Percentiles rank a stretch among this genome's conserved stretches.
These are phyloP conservation scores for Ochropleura leucogaster DNA, from an alignment of 2,888 invertebrate genomes.

Conservation along the genomic window DNA sequence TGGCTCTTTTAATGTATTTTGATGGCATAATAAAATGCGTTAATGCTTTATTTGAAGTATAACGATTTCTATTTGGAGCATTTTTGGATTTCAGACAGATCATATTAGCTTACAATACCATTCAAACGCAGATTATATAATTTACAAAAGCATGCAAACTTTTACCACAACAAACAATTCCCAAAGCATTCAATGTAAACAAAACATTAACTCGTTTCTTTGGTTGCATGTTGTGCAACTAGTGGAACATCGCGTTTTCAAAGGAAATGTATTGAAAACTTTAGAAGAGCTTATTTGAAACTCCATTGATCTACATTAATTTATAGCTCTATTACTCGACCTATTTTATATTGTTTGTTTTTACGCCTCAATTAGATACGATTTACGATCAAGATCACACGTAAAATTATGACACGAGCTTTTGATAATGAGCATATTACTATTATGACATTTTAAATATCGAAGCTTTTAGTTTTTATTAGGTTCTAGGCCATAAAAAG, in stretches of 20 bases:
- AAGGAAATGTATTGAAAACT: conserved; percentile 16
- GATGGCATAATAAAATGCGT: conserved; percentile 37
- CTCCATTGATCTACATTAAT: conserved; percentile 49
- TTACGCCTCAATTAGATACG: conserved; percentile 40
- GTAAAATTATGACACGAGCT: conserved; percentile 26
- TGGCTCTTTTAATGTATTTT: conserved; percentile 41
- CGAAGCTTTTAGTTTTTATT: conserved; percentile 27
- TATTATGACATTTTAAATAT: conserved; percentile 25
- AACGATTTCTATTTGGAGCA: not conserved
- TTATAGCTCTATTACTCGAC: conserved; percentile 43
- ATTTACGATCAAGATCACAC: conserved; percentile 58
- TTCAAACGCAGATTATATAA: not conserved
- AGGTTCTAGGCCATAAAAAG: conserved; percentile 15
- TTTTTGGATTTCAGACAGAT: not conserved
- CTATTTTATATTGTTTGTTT: conserved; percentile 54
- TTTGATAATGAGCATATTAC: conserved; percentile 15
- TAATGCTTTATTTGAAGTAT: conserved; percentile 10
- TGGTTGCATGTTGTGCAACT: conserved; percentile 46
- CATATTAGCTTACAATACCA: not conserved
- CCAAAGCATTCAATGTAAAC: conserved; percentile 11
- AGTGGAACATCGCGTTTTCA: conserved; percentile 18
- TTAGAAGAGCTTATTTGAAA: conserved; percentile 8
- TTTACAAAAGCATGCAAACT: conserved; percentile 11
- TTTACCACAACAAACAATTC: conserved; percentile 20
- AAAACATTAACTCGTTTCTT: conserved; percentile 16